phyloP scores from a whole-genome alignment of 2,797 vertebrate species.

The Rhyacichthys aspro region DNA sequence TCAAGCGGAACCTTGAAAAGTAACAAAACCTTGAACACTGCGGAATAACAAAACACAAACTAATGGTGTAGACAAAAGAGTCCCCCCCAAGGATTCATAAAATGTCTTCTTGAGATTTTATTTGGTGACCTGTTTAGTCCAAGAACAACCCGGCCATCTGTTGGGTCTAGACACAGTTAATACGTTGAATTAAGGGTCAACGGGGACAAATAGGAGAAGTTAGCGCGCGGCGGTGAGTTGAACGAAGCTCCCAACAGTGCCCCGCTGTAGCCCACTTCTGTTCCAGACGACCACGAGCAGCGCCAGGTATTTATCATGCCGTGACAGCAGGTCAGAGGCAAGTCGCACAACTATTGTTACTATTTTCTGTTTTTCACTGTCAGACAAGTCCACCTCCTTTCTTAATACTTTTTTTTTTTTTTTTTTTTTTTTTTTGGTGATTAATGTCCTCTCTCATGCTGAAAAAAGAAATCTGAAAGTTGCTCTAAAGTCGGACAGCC shows the following conservation, averaged over 20 bases:
- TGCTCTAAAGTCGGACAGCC: slow-evolving; percentile 18
- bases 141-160: slow-evolving; percentile 81
- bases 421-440: slow-evolving; percentile 30
- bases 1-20: slow-evolving; percentile 28
- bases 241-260: slow-evolving; percentile 48
- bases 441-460: slow-evolving; percentile 29
- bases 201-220: slow-evolving; percentile 74
- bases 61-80: slow-evolving; percentile 51
- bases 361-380: slow-evolving; percentile 37
- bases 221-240: slow-evolving; percentile 67
- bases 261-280: slow-evolving; percentile 36
- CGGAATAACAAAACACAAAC: slow-evolving; percentile 27
- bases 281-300: slow-evolving; percentile 28
- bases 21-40: slow-evolving; percentile 21
- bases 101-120: slow-evolving; percentile 67
- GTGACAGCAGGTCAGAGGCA: slow-evolving; percentile 65
- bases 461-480: slow-evolving; percentile 20
- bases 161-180: slow-evolving; percentile 82
- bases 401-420: slow-evolving; percentile 16
- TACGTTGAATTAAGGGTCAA: slow-evolving; percentile 74
- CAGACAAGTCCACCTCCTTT: slow-evolving; percentile 34
- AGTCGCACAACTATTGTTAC: slow-evolving; percentile 42
- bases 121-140: slow-evolving; percentile 71
- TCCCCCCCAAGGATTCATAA: slow-evolving; percentile 74
- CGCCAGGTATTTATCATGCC: slow-evolving; percentile 69